Base-by-base conservation (phyloP, 2,113 vertebrate species). In the Hyaena hyaena region DNA sequence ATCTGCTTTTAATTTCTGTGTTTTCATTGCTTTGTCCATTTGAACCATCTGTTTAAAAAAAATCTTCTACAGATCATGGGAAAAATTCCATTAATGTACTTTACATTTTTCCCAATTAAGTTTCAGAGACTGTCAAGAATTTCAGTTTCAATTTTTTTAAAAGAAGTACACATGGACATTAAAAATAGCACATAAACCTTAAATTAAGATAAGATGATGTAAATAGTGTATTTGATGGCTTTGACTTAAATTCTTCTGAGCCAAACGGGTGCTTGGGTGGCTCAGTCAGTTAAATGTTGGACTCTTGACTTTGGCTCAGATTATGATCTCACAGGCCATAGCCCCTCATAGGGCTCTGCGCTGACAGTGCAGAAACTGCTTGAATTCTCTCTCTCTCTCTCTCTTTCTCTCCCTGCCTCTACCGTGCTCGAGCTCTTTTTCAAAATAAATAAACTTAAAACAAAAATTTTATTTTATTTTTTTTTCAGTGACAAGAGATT, bases 71-170 rank as follows among this genome's bases (percentile, higher is more conserved):
- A 92, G 69, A 96, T 96, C 94, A 71, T 96, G 95, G 93, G 95
- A 65, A 97, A 98, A 98, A 98, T 97, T 89, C 90, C 97, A 48
- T 97, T 96, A 83, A 96, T 97, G 88, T 95, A 68, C 96, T 98
- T 97, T 95, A 93, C 83, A 98, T 98, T 98, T 97, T 90, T 96
- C 50, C 65, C 88, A 96, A n/a, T 98, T 98, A 97, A 96, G 87
- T 95, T 92, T 96, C 91, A 69, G 92, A 84, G n/a, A 84, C 90
- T 16, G 61, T 96, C 31, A 77, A 84, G 85, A 90, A 58, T 97
- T 77, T 96, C 95, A 87, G 65, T 97, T 90, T 96, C 21, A 43
- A 80, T 28, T 48, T 14, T 86, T 93, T 84, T 95, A 79, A 39
- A 74, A 73, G 55, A 55, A 43, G n/a, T n/a, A 79, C 50, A 73